Evolutionary conservation across 2,888 invertebrate genomes (phyloP).

Genomic region (Stramonita haemastoma): DNA sequence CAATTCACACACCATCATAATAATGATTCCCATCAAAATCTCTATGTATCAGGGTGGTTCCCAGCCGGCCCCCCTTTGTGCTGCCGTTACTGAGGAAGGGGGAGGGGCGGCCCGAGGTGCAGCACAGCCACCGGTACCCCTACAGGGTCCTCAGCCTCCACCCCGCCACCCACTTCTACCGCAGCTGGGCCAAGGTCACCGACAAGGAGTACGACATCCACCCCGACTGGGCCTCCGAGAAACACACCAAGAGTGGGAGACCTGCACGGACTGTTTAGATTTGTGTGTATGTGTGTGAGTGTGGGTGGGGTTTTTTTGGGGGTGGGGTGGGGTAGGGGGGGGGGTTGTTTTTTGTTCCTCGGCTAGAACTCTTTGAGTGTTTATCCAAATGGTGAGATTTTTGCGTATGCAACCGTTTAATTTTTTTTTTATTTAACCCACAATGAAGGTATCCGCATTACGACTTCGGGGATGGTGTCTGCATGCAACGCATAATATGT

Average conservation of each 20-base stretch:
- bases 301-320: too few relatives aligned
- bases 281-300: too few relatives aligned
- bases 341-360: too few relatives aligned
- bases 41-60: conserved; percentile 33
- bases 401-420: too few relatives aligned
- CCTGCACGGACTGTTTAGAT: too few relatives aligned
- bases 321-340: too few relatives aligned
- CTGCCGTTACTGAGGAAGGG: not conserved
- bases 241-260: not conserved
- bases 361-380: too few relatives aligned
- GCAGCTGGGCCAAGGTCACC: conserved; percentile 32
- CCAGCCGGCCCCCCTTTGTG: conserved; percentile 19
- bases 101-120: not conserved
- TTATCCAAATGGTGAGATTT: too few relatives aligned
- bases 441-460: too few relatives aligned
- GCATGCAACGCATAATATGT: too few relatives aligned
- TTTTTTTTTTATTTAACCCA: too few relatives aligned
- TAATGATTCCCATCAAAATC: not conserved
- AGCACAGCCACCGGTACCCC: not conserved
- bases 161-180: conserved; percentile 37
- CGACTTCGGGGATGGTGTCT: too few relatives aligned
- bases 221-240: conserved; percentile 39
- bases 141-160: conserved; percentile 28
- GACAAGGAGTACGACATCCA: conserved; percentile 40
- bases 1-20: not conserved